Evolutionary conservation across 2,888 invertebrate genomes (phyloP).

Genomic region (Acanthacorydalis orientalis): DNA sequence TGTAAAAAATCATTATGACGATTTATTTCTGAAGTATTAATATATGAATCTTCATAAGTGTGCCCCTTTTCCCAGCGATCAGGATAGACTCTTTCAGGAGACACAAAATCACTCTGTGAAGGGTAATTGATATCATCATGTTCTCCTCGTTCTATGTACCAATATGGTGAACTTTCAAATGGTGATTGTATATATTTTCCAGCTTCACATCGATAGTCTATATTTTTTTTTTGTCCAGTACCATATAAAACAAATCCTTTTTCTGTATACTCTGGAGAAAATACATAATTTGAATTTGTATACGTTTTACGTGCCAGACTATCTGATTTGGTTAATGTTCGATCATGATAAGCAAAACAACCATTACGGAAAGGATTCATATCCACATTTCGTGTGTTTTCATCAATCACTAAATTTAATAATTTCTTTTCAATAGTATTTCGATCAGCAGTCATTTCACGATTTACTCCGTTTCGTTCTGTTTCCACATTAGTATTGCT

Average conservation of each 20-base stretch:
- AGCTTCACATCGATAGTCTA: neutral
- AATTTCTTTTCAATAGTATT: constrained; percentile 16
- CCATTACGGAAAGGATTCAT: constrained; percentile 11
- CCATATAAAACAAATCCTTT: constrained; percentile 10
- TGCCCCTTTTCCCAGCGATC: neutral
- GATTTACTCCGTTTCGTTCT: neutral
- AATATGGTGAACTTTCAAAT: constrained; percentile 8
- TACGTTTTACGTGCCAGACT: constrained; percentile 26
- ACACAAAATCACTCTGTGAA: neutral
- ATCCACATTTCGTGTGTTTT: constrained; percentile 11
- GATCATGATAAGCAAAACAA: constrained; percentile 17
- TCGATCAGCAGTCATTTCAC: constrained; percentile 9
- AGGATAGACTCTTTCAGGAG: neutral
- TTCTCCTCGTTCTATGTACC: constrained; percentile 6
- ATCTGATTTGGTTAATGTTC: constrained; percentile 26
- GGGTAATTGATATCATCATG: neutral
- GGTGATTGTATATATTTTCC: constrained; percentile 7
- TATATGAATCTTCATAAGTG: neutral
- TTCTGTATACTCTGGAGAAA: constrained; percentile 8
- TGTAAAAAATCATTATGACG: neutral
- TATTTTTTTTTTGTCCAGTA: constrained; percentile 12
- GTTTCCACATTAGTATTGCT: neutral
- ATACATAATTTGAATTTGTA: constrained; percentile 12
- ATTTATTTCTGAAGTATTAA: neutral
- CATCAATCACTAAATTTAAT: constrained; percentile 19